phyloP scores from a whole-genome alignment of 2,797 vertebrate species.

The Acipenser transmontanus region DNA sequence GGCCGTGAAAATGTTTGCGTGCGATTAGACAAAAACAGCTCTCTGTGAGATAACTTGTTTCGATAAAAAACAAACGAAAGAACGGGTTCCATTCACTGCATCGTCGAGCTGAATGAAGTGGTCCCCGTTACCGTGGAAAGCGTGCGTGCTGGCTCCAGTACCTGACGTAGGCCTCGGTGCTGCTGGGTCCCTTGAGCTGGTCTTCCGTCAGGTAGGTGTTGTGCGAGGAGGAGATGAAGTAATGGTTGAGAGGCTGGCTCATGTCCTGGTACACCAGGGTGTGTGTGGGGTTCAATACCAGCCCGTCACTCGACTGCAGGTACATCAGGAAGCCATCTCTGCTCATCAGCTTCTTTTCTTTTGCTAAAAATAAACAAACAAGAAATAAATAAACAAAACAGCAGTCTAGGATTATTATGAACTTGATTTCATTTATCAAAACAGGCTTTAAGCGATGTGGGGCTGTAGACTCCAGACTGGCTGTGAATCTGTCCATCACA shows the following conservation, averaged over 20 bases:
- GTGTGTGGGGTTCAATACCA: conserved; percentile 70
- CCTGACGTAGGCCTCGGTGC: conserved; percentile 93
- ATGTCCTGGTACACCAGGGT: conserved; percentile 84
- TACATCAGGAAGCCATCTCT: conserved; percentile 93
- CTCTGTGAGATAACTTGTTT: too few species aligned
- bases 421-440: background rate
- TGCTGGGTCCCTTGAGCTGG: conserved; percentile 89
- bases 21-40: too few species aligned
- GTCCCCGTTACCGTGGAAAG: too few species aligned
- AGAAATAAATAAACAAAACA: background rate
- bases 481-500: too few species aligned
- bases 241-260: conserved; percentile 84
- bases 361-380: conserved; percentile 57
- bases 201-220: conserved; percentile 95
- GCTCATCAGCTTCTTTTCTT: conserved; percentile 66
- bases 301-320: conserved; percentile 69
- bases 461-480: too few species aligned
- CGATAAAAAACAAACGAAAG: too few species aligned
- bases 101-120: too few species aligned
- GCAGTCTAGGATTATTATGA: background rate
- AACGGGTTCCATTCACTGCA: too few species aligned
- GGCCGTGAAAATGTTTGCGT: too few species aligned
- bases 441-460: background rate
- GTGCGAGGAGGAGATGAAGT: conserved; percentile 92
- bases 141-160: conserved; percentile 29